Evolutionary conservation across 2,797 vertebrate genomes (phyloP).

Genomic region (Halcyon leucocephala): DNA sequence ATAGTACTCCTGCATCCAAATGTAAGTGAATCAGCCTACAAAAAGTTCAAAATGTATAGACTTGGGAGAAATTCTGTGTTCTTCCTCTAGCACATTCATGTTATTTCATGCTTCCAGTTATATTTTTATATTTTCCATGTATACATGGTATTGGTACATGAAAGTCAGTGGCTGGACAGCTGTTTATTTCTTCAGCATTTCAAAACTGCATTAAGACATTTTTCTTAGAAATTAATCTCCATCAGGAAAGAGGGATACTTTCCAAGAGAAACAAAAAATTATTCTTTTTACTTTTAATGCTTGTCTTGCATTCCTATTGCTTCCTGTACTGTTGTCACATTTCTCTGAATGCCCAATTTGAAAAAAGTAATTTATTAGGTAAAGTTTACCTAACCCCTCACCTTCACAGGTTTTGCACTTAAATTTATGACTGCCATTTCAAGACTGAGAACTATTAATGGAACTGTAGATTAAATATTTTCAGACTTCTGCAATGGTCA

Average conservation of each 20-base stretch:
- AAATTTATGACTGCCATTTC: background rate
- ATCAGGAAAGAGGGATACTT: background rate
- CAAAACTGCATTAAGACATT: background rate
- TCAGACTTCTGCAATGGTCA: background rate
- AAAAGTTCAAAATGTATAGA: background rate
- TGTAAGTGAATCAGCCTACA: background rate
- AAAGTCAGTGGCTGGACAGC: background rate
- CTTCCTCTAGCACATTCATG: background rate
- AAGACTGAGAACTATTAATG: background rate
- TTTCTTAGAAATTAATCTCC: background rate
- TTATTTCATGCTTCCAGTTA: background rate
- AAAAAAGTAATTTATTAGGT: background rate
- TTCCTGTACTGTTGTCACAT: background rate
- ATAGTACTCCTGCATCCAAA: too few relatives aligned
- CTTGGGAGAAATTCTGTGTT: background rate
- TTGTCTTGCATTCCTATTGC: background rate
- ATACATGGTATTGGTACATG: background rate
- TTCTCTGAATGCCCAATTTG: background rate
- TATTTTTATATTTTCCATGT: background rate
- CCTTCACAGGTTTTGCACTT: background rate
- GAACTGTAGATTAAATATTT: background rate
- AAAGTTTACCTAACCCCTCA: rapidly evolving
- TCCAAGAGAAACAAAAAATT: background rate
- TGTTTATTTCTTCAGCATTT: background rate
- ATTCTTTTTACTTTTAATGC: background rate